These are phyloP conservation scores for Cataglyphis cursor DNA, from an alignment of 2,888 invertebrate genomes.

Conservation along the genomic window DNA sequence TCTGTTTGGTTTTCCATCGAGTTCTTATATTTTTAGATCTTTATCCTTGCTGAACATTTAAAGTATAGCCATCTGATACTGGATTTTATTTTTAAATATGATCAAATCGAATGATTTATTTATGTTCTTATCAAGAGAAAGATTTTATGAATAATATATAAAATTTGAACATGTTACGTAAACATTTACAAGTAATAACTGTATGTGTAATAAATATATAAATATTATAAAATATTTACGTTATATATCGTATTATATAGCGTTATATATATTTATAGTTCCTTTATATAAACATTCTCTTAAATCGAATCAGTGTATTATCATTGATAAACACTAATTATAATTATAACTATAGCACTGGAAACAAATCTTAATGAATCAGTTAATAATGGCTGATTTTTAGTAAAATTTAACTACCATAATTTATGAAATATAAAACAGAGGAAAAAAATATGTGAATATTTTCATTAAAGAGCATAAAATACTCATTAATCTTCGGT, in stretches of 20 bases:
- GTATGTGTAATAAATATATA: too few relatives aligned
- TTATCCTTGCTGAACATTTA: conserved; percentile 17
- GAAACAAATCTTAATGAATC: too few relatives aligned
- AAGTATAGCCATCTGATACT: neutral
- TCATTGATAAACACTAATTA: neutral
- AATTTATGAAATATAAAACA: neutral
- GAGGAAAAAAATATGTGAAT: neutral
- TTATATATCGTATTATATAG: too few relatives aligned
- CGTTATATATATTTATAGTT: too few relatives aligned
- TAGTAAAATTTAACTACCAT: neutral
- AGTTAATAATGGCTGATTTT: neutral
- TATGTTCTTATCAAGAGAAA: conserved; percentile 19
- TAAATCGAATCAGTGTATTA: neutral
- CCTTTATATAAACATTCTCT: neutral
- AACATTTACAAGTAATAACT: neutral
- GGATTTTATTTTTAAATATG: conserved; percentile 32
- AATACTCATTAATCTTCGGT: neutral
- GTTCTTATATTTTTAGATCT: conserved; percentile 21
- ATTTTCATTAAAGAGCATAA: neutral
- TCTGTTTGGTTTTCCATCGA: conserved; percentile 13
- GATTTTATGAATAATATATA: neutral
- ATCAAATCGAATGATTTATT: conserved; percentile 25
- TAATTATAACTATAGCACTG: neutral
- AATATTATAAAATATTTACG: too few relatives aligned
- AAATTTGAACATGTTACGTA: neutral